phyloP scores from a whole-genome alignment of 2,113 vertebrate genomes.

The Atlantisia rogersi region DNA sequence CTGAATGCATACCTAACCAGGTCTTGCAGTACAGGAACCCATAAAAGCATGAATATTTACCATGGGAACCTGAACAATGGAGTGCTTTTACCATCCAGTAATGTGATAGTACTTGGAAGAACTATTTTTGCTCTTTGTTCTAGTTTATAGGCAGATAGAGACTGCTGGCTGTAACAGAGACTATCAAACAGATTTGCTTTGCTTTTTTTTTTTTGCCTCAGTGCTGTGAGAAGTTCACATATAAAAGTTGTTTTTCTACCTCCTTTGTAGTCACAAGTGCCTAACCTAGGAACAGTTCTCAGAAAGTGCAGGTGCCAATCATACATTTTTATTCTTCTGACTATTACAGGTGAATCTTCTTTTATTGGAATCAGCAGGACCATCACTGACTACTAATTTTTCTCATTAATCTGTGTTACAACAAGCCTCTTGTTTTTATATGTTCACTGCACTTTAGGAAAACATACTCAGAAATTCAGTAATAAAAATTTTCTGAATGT shows the following conservation, averaged over 20 bases:
- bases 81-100: not conserved
- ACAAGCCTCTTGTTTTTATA: not conserved
- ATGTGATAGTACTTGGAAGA: not conserved
- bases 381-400: not conserved
- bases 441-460: not conserved
- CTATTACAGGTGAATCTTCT: not conserved
- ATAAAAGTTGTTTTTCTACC: not conserved
- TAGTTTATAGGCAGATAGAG: not conserved
- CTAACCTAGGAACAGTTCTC: not conserved
- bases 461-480: not conserved
- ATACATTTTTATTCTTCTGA: not conserved
- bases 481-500: not conserved
- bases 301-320: not conserved
- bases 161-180: not conserved
- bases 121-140: not conserved
- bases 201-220: not conserved
- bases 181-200: not conserved
- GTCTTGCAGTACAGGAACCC: not conserved
- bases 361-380: not conserved
- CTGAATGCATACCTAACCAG: not conserved
- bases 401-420: not conserved
- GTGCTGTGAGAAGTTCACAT: not conserved
- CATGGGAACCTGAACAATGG: not conserved
- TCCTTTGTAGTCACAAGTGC: not conserved
- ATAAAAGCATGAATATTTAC: constrained; percentile 13